A percentile compares a stretch with the other conserved stretches of the same genome.
These are phyloP conservation scores for Himalopsyche kuldschensis DNA, from an alignment of 2,888 invertebrate genomes.

Conservation along the genomic window DNA sequence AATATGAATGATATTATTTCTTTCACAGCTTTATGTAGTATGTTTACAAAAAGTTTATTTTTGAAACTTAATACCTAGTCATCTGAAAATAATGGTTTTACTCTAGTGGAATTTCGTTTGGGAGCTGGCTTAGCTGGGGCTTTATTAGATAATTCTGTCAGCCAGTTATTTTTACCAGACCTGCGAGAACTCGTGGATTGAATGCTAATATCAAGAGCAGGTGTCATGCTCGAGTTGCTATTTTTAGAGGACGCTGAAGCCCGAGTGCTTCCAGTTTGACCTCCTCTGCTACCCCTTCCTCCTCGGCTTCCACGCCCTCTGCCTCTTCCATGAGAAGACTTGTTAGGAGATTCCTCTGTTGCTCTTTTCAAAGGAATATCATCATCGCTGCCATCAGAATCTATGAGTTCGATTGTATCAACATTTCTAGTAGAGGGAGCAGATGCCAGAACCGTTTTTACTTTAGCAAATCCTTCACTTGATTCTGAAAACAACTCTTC, in stretches of 20 bases:
- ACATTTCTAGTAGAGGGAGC: conserved; percentile 31
- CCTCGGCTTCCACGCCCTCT: conserved; percentile 36
- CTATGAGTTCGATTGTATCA: background rate
- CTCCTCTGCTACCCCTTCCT: conserved; percentile 29
- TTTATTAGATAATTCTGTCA: conserved; percentile 9
- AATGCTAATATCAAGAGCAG: conserved; percentile 1
- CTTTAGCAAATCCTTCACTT: conserved; percentile 44
- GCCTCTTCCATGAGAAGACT: conserved; percentile 19
- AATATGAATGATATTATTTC: too few relatives aligned
- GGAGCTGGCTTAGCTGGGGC: background rate
- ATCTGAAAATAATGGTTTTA: conserved; percentile 13
- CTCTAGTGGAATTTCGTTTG: conserved; percentile 9
- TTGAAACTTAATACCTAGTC: background rate
- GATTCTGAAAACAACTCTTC: conserved; percentile 47
- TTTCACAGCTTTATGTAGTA: too few relatives aligned
- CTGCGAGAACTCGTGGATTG: background rate
- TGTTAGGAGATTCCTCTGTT: background rate
- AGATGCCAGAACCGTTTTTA: conserved; percentile 46
- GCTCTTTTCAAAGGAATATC: conserved; percentile 1
- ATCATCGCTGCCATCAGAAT: conserved; percentile 21
- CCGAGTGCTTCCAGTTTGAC: background rate
- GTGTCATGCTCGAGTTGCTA: background rate
- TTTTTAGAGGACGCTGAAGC: background rate
- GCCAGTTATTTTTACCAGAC: conserved; percentile 14
- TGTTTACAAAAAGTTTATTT: too few relatives aligned